Evolutionary conservation across 2,113 vertebrate species (phyloP).

Genomic region (Leiothrix lutea): DNA sequence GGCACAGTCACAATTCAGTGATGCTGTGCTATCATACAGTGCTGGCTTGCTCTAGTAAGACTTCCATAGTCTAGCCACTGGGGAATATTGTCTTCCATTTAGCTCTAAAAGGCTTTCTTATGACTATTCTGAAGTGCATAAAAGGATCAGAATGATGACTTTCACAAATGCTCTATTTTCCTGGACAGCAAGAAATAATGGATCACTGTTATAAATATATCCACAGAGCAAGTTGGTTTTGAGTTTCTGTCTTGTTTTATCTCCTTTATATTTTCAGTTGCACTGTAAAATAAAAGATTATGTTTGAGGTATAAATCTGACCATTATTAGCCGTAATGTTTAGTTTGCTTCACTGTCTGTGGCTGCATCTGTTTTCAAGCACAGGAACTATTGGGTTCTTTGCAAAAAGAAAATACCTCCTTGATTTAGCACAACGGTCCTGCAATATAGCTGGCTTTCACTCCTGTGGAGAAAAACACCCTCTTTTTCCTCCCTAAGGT

Average conservation of each 20-base stretch:
- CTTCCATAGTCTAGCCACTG: not conserved
- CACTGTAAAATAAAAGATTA: conserved; percentile 22
- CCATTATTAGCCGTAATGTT: conserved; percentile 2
- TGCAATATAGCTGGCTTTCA: not conserved
- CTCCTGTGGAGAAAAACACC: not conserved
- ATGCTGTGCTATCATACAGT: not conserved
- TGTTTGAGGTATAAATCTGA: conserved; percentile 27
- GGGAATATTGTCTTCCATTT: conserved; percentile 29
- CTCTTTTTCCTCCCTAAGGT: not conserved
- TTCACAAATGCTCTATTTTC: conserved; percentile 8
- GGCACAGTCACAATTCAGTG: not conserved
- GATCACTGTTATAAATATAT: not conserved
- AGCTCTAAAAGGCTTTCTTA: conserved; percentile 41
- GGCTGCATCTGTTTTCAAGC: conserved; percentile 27
- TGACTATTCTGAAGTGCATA: conserved; percentile 15
- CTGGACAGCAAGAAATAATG: conserved; percentile 18
- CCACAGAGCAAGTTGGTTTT: not conserved
- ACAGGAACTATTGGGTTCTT: not conserved
- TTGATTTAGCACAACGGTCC: not conserved
- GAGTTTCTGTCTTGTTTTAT: not conserved
- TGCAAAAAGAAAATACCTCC: not conserved
- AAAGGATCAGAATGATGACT: conserved; percentile 22
- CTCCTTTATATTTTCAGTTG: not conserved
- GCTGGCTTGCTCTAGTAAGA: not conserved
- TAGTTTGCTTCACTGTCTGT: not conserved